Base-by-base conservation (phyloP, 2,797 vertebrate genomes). In the Neosilurus hyrtlii region DNA sequence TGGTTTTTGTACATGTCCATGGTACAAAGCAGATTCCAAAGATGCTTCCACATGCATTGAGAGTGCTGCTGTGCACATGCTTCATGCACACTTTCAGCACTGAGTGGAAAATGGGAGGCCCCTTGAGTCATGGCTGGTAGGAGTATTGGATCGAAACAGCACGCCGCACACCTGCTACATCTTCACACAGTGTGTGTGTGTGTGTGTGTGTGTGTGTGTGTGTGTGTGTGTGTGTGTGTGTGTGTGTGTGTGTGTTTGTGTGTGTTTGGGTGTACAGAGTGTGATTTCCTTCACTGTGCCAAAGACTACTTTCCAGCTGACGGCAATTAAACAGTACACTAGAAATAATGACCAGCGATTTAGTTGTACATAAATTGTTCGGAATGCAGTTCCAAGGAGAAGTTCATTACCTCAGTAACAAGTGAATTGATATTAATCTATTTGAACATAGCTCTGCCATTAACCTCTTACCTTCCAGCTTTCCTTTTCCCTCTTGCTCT, bases 321-420 rank as follows among this genome's bases (percentile, higher is more conserved):
- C 88, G 88, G 89, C 90, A 93, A 93, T 94, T 93, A 93, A 94
- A 93, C 90, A 84, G 92, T 92, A 93, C 93, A 95, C 90, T 94
- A 91, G 92, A 94, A 93, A 94, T 93, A 92, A 93, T 94, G 92
- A 91, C 87, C 88, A 83, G 83, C 90, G 89, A 93, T 93, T 93
- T 91, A 91, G 90, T 90, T 91, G 90, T 92, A 89, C 90, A 89
- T 91, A 90, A 93, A 93, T 91, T 92, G 91, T 89, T 90, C 14
- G 3, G 87, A 91, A 91, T 90, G 88, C 73, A 90, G 91, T 92
- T 94, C 91, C 90, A 89, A 88, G 89, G 91, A 92, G 88, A 89
- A 90, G 88, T 82, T 35, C 87, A 83, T 94, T 90, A 92, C 90
- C 87, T 90, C 92, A 92, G 85, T 80, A 59, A 86, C 89, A 92